Percentiles rank a stretch among this genome's conserved stretches.
phyloP scores from a whole-genome alignment of 2,888 invertebrate genomes.

The Rhagium mordax region DNA sequence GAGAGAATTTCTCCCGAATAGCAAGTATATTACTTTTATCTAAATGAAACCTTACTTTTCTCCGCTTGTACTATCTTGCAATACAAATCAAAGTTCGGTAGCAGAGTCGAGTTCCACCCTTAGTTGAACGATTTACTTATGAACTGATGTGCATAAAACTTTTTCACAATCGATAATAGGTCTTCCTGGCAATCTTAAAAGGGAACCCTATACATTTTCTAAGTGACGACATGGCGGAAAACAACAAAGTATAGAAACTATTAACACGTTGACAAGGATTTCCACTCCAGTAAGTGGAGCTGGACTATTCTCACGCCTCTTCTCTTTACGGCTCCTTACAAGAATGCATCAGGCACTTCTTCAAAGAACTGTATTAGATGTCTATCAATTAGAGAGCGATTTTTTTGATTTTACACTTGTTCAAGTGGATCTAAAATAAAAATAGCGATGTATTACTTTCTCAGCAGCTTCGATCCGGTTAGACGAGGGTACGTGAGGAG shows the following conservation, averaged over 20 bases:
- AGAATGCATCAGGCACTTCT: constrained; percentile 34
- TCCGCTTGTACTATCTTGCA: too few species aligned
- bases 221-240: constrained; percentile 54
- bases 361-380: constrained; percentile 34
- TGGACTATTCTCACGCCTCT: constrained; percentile 61
- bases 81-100: too few species aligned
- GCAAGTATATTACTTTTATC: too few species aligned
- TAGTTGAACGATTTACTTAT: neutral
- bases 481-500: neutral
- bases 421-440: constrained; percentile 3
- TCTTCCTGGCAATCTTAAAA: neutral
- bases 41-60: too few species aligned
- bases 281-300: constrained; percentile 61
- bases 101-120: neutral
- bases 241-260: constrained; percentile 62
- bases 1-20: too few species aligned
- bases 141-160: constrained; percentile 18
- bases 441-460: neutral
- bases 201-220: constrained; percentile 30
- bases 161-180: neutral
- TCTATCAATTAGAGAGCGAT: constrained; percentile 40
- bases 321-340: constrained; percentile 48
- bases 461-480: neutral
- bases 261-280: constrained; percentile 63
- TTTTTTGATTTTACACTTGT: constrained; percentile 12